Percentiles rank a stretch among this genome's conserved stretches.
phyloP scores from a whole-genome alignment of 2,888 invertebrate genomes.

The Eupithecia exiguata region DNA sequence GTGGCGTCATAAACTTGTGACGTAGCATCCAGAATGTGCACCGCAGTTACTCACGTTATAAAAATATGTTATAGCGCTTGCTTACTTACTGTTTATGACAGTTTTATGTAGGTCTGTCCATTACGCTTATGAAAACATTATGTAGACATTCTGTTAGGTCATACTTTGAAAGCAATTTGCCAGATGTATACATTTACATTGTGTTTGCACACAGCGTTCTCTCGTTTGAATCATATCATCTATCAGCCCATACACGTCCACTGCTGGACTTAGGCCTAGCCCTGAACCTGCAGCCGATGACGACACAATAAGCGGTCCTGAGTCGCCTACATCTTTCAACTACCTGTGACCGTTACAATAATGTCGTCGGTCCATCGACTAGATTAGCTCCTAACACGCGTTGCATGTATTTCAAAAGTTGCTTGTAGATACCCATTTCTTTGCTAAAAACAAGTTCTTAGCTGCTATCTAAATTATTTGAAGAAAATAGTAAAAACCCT shows the following conservation, averaged over 20 bases:
- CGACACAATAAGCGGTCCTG: not conserved
- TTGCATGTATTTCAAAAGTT: too few species aligned
- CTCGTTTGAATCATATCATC: not conserved
- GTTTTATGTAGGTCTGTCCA: conserved; percentile 28
- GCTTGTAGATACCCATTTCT: too few species aligned
- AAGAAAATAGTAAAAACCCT: too few species aligned
- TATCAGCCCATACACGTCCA: not conserved
- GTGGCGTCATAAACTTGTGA: conserved; percentile 48
- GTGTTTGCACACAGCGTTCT: not conserved
- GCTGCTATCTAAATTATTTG: too few species aligned
- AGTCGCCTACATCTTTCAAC: too few species aligned
- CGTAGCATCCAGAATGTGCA: conserved; percentile 35
- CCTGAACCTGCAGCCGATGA: not conserved
- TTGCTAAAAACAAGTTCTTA: too few species aligned
- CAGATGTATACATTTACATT: not conserved
- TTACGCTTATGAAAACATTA: conserved; percentile 24
- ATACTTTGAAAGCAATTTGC: not conserved
- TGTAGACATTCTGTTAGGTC: conserved; percentile 9
- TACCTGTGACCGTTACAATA: too few species aligned
- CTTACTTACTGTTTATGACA: conserved; percentile 30
- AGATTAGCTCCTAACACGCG: too few species aligned
- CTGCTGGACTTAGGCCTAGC: not conserved
- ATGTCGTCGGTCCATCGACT: too few species aligned
- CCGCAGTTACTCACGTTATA: conserved; percentile 37
- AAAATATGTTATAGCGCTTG: conserved; percentile 31